Evolutionary conservation across 2,113 vertebrate species (phyloP).

Genomic region (Porphyrio hochstetteri): DNA sequence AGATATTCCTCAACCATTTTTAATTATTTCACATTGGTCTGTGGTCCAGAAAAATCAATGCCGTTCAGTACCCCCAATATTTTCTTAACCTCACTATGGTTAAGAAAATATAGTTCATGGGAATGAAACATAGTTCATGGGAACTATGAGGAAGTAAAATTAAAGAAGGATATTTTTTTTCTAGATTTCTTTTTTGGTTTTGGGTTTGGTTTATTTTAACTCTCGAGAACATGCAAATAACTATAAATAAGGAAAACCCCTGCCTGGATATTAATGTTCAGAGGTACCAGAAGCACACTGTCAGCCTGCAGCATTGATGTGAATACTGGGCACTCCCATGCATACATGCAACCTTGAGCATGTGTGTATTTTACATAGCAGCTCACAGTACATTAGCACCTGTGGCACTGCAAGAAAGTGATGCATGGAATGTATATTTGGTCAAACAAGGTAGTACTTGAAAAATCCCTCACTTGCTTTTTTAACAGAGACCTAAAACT

Average conservation of each 20-base stretch:
- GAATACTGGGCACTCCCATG: neutral
- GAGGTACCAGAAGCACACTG: neutral
- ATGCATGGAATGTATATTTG: neutral
- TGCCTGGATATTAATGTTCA: slow-evolving; percentile 5
- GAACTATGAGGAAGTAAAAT: neutral
- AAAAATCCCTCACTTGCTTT: neutral
- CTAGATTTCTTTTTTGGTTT: slow-evolving; percentile 55
- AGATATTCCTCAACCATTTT: neutral
- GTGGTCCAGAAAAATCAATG: neutral
- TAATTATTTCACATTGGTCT: neutral
- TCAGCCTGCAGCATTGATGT: neutral
- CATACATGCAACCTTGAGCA: neutral
- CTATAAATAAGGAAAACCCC: slow-evolving; percentile 6
- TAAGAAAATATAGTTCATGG: neutral
- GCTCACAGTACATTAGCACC: neutral
- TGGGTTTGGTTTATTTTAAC: neutral
- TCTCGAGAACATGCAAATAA: slow-evolving; percentile 45
- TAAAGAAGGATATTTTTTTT: neutral
- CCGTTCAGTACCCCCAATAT: neutral
- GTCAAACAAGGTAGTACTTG: neutral
- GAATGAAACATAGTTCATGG: neutral
- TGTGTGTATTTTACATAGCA: neutral
- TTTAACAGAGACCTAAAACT: neutral
- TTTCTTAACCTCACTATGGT: neutral
- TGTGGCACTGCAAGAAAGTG: neutral